phyloP scores from a whole-genome alignment of 2,113 vertebrate species.

The Rhinolophus ferrumequinum region DNA sequence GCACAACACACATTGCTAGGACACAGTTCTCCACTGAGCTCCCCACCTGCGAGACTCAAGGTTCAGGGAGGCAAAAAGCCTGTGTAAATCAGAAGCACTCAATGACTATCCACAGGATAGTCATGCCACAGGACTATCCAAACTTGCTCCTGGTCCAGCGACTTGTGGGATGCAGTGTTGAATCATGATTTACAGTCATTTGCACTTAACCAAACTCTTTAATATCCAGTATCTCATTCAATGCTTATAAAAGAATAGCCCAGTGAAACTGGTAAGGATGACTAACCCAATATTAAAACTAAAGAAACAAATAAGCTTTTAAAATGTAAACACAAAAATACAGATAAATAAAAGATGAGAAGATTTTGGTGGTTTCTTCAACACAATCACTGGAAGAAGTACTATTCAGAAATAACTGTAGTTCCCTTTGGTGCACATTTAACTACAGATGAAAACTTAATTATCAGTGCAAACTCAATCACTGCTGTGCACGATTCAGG shows the following conservation, averaged over 20 bases:
- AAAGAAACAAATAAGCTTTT: background rate
- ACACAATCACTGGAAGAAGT: background rate
- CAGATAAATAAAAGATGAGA: background rate
- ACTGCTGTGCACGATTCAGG: background rate
- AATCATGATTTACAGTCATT: background rate
- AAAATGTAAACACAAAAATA: background rate
- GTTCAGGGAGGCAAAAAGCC: background rate
- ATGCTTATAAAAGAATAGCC: background rate
- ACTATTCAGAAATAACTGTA: background rate
- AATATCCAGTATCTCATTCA: background rate
- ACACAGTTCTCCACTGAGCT: background rate
- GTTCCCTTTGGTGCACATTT: background rate
- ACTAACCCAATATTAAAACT: constrained; percentile 4
- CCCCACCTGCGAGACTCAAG: background rate
- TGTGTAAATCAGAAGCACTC: background rate
- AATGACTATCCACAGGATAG: too few relatives aligned
- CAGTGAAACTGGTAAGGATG: background rate
- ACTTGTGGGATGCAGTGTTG: background rate
- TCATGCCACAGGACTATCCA: background rate
- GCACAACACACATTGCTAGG: background rate
- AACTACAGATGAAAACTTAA: constrained; percentile 59
- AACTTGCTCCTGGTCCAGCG: background rate
- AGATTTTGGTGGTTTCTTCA: background rate
- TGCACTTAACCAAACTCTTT: background rate
- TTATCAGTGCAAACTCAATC: constrained; percentile 33